phyloP scores from a whole-genome alignment of 2,888 invertebrate genomes.

The Dendrolimus pini region DNA sequence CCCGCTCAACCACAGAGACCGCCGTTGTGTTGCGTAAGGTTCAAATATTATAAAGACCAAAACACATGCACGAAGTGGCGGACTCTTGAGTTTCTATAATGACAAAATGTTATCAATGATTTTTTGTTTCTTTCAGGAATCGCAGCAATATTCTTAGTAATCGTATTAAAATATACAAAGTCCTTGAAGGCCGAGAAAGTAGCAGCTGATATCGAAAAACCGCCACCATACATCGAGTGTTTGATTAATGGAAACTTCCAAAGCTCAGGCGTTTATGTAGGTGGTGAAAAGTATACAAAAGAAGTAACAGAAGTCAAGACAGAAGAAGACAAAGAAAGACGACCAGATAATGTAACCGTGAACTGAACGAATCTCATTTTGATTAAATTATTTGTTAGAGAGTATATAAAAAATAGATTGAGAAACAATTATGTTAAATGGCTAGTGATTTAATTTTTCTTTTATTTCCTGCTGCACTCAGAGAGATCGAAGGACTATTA shows the following conservation, averaged over 20 bases:
- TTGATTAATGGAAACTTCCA: constrained; percentile 26
- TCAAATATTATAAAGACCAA: no score
- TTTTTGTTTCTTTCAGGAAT: constrained; percentile 29
- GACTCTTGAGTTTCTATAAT: no score
- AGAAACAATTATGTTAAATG: no score
- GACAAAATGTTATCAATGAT: no score
- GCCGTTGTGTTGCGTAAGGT: no score
- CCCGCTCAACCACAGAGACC: no score
- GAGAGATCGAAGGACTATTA: no score
- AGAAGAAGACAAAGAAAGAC: constrained; percentile 22
- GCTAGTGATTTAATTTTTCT: no score
- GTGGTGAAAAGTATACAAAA: constrained; percentile 10
- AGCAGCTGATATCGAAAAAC: constrained; percentile 29
- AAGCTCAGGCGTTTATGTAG: background rate
- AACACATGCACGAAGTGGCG: no score
- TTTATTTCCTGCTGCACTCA: no score
- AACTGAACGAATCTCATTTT: constrained; percentile 1
- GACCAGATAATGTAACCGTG: constrained; percentile 8
- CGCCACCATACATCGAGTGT: constrained; percentile 52
- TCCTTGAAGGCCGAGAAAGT: constrained; percentile 29
- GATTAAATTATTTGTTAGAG: no score
- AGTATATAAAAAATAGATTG: no score
- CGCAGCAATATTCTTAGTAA: constrained; percentile 29
- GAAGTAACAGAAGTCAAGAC: constrained; percentile 19
- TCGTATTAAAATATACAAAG: constrained; percentile 37